A percentile compares a stretch with the other conserved stretches of the same genome.
These are phyloP conservation scores for Astropecten irregularis DNA, from an alignment of 53 echinoderm and acorn worm genomes.

Conservation along the genomic window DNA sequence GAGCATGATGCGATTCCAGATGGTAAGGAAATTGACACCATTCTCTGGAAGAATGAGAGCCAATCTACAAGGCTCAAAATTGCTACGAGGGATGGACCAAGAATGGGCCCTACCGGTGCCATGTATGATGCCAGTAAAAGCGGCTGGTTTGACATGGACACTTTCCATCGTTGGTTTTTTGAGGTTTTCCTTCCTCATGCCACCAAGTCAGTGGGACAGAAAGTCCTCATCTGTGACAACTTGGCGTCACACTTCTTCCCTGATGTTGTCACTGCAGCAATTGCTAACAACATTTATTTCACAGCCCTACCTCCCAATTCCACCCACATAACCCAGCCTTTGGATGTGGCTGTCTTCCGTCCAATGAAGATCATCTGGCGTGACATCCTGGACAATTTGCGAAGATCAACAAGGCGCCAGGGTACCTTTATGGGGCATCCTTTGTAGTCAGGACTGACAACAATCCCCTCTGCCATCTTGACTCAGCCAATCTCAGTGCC, in stretches of 20 bases:
- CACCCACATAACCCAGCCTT: slow-evolving; percentile 16
- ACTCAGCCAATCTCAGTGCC: not conserved
- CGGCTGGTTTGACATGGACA: slow-evolving; percentile 58
- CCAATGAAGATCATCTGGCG: slow-evolving; percentile 25
- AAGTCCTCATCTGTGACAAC: slow-evolving; percentile 41
- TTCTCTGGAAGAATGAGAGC: no score
- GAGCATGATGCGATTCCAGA: no score
- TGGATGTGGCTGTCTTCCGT: slow-evolving; percentile 30
- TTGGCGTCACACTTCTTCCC: slow-evolving; percentile 35
- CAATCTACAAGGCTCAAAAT: slow-evolving; percentile 51
- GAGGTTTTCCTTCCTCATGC: slow-evolving; percentile 46
- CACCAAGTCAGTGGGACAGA: not conserved
- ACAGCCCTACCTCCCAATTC: slow-evolving; percentile 54
- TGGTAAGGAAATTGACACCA: no score
- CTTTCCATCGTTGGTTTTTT: slow-evolving; percentile 56
- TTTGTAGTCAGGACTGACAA: no score
- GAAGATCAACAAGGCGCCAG: slow-evolving; percentile 14
- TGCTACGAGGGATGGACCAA: slow-evolving; percentile 38
- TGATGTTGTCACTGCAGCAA: slow-evolving; percentile 41
- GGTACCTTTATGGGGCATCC: no score
- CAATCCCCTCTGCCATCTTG: not conserved
- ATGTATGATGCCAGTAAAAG: slow-evolving; percentile 58
- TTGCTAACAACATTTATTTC: slow-evolving; percentile 35
- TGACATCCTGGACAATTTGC: slow-evolving; percentile 8
- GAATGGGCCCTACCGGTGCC: slow-evolving; percentile 36